Base-by-base conservation (phyloP, 2,113 vertebrate genomes). In the Xyrauchen texanus region DNA sequence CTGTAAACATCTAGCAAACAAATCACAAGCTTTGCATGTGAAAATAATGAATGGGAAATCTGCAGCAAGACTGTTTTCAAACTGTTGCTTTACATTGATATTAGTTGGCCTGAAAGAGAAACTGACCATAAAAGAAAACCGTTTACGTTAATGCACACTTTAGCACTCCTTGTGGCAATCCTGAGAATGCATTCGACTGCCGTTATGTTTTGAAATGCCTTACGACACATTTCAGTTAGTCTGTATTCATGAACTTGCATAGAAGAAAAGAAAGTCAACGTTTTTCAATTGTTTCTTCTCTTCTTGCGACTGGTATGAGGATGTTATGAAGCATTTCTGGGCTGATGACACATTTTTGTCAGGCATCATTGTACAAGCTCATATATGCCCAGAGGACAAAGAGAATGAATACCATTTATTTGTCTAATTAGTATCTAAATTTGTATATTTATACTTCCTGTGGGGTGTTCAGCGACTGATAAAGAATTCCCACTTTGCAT, bases 401-500 rank as follows among this genome's bases (percentile, higher is more conserved):
- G 71, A 15, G 76, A 75, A 79, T 69, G 79, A 83, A 69, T 70
- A 84, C 63, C 74, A 81, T 76, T 77, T 49, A 63, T 73, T 85
- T 84, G 61, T 64, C 55, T 81, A 81, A 87, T 84, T 85, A 83
- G 68, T 81, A 83, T 85, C 76, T 82, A 77, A 85, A 84, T 83
- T 64, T 80, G 79, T 74, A 42, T 65, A 52, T 83, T 77, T 76
- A 72, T 47, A 63, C 63, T 72, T 66, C 53, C 78, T 42, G 68
- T 64, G 53, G 82, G 53, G 74, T 63, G 51, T 75, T 66, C 65
- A 72, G 67, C 52, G 58, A 7, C 51, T 51, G 68, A 82, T 65
- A 68, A 68, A 75, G 21, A 72, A 57, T 79, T 64, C 45, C 42
- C 13, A 34, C 64, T 63, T 65, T 71, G 66, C 46, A 44, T 60